Evolutionary conservation across 1,140 invertebrate genomes (phyloP).

Genomic region (Chrysoperla carnea): DNA sequence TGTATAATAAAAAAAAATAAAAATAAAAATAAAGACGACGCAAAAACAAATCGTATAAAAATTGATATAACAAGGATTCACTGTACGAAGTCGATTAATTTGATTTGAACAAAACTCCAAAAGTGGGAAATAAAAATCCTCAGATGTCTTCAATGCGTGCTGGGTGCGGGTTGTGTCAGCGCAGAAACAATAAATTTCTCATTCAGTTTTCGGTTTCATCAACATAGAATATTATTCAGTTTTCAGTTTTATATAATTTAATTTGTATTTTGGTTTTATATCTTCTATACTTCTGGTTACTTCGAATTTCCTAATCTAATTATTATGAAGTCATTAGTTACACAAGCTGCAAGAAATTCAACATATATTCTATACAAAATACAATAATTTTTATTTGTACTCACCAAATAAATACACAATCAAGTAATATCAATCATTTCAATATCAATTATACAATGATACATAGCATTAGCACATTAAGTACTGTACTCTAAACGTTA

Average conservation of each 20-base stretch:
- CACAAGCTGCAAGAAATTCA: slow-evolving; percentile 51
- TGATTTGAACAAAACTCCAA: slow-evolving; percentile 12
- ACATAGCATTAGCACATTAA: no score
- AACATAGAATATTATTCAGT: slow-evolving; percentile 23
- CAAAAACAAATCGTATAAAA: not conserved
- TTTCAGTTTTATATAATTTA: no score
- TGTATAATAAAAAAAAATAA: not conserved
- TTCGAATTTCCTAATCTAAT: slow-evolving; percentile 40
- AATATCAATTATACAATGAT: no score
- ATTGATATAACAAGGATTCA: not conserved
- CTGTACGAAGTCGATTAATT: not conserved
- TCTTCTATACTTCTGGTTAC: slow-evolving; percentile 22
- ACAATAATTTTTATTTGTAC: no score
- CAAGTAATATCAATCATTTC: not conserved
- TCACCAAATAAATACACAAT: slow-evolving; percentile 6
- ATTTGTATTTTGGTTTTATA: no score
- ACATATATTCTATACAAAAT: not conserved
- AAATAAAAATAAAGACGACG: not conserved
- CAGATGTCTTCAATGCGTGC: slow-evolving; percentile 84
- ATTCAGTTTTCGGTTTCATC: slow-evolving; percentile 11
- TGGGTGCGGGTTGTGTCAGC: slow-evolving; percentile 51
- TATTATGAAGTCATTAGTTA: slow-evolving; percentile 52
- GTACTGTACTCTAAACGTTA: no score
- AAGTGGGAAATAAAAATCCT: slow-evolving; percentile 48
- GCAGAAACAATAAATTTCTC: slow-evolving; percentile 6